Conservation (phyloP, 2,888 invertebrate genomes). For the Strigamia transsilvanica region DNA sequence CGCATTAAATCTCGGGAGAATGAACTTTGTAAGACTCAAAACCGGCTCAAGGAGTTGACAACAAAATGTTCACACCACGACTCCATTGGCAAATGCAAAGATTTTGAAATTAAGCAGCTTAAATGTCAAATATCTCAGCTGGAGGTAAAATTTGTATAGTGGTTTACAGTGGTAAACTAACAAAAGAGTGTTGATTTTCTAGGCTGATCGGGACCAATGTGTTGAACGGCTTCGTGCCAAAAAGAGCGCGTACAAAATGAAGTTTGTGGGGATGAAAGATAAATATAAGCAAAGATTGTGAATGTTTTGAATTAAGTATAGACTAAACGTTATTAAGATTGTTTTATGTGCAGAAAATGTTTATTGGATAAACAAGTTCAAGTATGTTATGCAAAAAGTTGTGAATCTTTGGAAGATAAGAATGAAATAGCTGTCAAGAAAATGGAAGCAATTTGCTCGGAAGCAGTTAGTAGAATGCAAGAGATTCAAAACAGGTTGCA, state of each 20-base stretch:
- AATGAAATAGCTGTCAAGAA: neutral
- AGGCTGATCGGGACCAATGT: neutral
- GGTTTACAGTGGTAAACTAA: neutral
- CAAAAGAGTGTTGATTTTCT: neutral
- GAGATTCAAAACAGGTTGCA: neutral
- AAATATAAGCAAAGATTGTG: slow-evolving; percentile 16
- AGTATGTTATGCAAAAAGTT: slow-evolving; percentile 1
- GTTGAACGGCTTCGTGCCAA: neutral
- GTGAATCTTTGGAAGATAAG: neutral
- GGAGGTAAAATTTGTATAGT: neutral
- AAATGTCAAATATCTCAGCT: neutral
- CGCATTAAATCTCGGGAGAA: slow-evolving; percentile 2
- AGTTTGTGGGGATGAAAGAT: neutral
- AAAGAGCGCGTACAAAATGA: neutral
- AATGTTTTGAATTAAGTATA: neutral
- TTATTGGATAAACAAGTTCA: slow-evolving; percentile 17
- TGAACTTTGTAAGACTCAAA: neutral
- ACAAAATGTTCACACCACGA: neutral
- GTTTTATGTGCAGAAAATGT: neutral
- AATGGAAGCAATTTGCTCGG: slow-evolving; percentile 11
- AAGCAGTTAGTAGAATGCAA: neutral
- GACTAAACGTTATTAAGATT: neutral
- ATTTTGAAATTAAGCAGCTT: neutral
- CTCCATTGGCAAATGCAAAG: neutral
- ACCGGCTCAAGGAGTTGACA: neutral